Conservation (phyloP, 1,140 invertebrate species). For the Melitaea cinxia region DNA sequence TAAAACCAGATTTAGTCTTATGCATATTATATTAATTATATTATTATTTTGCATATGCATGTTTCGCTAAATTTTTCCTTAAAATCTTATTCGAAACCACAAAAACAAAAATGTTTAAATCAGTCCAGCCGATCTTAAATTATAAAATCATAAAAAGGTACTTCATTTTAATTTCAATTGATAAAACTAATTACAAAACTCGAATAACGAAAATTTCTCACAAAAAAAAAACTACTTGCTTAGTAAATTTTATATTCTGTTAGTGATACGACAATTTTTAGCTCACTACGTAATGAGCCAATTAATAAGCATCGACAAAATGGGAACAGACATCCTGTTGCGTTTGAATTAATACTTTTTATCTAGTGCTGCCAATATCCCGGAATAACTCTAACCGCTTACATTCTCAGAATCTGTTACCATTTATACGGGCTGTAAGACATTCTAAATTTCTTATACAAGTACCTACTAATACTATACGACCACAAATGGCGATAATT, state of each 20-base stretch:
- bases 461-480: not conserved
- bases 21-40: too few species aligned
- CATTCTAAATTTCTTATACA: conserved; percentile 6
- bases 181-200: not conserved
- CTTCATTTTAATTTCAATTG: not conserved
- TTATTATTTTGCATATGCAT: too few species aligned
- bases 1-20: too few species aligned
- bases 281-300: conserved; percentile 26
- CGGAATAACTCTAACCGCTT: conserved; percentile 18
- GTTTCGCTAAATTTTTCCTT: too few species aligned
- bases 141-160: too few species aligned
- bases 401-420: conserved; percentile 17
- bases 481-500: conserved; percentile 9
- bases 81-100: too few species aligned
- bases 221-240: not conserved
- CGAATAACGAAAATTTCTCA: not conserved
- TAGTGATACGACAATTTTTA: conserved; percentile 15
- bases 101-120: too few species aligned
- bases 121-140: too few species aligned
- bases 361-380: conserved; percentile 26
- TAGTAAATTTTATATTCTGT: not conserved
- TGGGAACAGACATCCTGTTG: conserved; percentile 27
- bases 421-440: conserved; percentile 10
- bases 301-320: conserved; percentile 29
- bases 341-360: conserved; percentile 27